phyloP scores from a whole-genome alignment of 2,113 vertebrate species.

The Chaenogobius annularis region DNA sequence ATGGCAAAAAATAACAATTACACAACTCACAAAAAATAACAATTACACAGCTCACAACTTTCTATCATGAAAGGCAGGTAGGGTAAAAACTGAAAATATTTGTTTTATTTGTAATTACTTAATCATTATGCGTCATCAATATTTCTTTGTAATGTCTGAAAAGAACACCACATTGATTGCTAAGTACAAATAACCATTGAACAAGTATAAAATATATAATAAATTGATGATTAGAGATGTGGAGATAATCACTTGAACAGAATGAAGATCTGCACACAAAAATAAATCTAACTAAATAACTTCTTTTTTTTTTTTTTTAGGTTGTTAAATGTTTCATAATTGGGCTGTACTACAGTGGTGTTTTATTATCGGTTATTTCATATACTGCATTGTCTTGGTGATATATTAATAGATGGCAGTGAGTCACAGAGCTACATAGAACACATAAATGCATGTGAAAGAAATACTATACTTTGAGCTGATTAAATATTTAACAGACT shows the following conservation, averaged over 20 bases:
- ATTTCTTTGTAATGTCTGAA: background rate
- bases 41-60: too few species aligned
- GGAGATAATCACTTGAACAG: background rate
- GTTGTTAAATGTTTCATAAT: background rate
- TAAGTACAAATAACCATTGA: background rate
- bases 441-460: slow-evolving; percentile 4
- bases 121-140: background rate
- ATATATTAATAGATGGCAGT: slow-evolving; percentile 7
- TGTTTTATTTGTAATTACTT: background rate
- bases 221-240: background rate
- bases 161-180: background rate
- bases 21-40: too few species aligned
- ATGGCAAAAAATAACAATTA: too few species aligned
- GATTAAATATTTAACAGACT: slow-evolving; percentile 53
- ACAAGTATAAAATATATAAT: background rate
- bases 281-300: background rate
- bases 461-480: slow-evolving; percentile 34
- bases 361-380: background rate
- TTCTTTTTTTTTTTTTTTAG: too few species aligned
- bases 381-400: background rate
- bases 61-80: background rate
- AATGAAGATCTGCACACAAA: background rate
- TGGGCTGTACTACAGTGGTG: background rate
- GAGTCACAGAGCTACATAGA: slow-evolving; percentile 8
- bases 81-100: background rate